These are phyloP conservation scores for Nowickia ferox DNA, from an alignment of 2,888 invertebrate species.

Conservation along the genomic window DNA sequence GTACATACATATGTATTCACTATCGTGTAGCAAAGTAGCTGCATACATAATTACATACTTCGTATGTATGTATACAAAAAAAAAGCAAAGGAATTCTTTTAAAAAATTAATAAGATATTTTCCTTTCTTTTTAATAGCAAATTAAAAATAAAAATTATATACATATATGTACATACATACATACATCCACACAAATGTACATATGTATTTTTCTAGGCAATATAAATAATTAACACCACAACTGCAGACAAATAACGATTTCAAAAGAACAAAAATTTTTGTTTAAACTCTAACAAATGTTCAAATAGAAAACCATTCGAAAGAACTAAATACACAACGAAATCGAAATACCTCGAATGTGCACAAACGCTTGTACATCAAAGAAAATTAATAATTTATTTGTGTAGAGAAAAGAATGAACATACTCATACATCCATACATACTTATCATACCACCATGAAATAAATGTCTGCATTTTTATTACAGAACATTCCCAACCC, in stretches of 20 bases:
- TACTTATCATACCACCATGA: conserved; percentile 26
- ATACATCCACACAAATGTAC: neutral
- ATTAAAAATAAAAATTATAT: neutral
- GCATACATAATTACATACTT: neutral
- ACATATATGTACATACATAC: neutral
- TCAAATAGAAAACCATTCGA: neutral
- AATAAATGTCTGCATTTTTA: conserved; percentile 54
- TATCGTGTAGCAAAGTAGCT: neutral
- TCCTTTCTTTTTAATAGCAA: conserved; percentile 10
- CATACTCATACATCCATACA: too few species aligned
- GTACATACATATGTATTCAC: neutral
- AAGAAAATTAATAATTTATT: conserved; percentile 55
- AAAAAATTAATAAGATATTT: conserved; percentile 11
- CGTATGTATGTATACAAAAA: neutral
- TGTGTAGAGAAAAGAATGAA: neutral
- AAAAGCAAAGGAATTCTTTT: neutral
- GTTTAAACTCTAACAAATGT: conserved; percentile 8
- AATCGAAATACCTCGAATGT: neutral
- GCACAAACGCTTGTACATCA: conserved; percentile 48
- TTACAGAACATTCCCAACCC: conserved; percentile 19
- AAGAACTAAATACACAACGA: neutral
- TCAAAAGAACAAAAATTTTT: conserved; percentile 17
- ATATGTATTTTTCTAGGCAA: conserved; percentile 18
- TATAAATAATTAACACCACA: conserved; percentile 55
- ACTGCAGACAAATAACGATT: conserved; percentile 30